These are phyloP conservation scores for Tupaia chinensis DNA, from an alignment of 2,113 vertebrate genomes.

Conservation along the genomic window DNA sequence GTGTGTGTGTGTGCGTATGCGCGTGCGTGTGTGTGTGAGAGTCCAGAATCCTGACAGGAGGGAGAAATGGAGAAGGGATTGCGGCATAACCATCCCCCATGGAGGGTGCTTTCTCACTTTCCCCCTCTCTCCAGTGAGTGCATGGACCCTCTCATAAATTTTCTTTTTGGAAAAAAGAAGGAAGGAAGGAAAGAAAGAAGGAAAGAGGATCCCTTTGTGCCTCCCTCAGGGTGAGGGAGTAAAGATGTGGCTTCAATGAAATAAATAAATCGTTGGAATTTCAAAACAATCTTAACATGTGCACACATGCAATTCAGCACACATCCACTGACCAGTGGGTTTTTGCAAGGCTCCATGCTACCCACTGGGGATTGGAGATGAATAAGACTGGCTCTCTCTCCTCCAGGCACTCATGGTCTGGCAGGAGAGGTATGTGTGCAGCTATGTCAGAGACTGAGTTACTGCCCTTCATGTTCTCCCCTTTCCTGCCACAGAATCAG, in stretches of 20 bases:
- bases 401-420: neutral
- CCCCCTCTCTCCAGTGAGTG: too few species aligned
- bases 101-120: too few species aligned
- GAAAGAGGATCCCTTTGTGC: too few species aligned
- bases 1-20: too few species aligned
- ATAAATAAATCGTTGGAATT: neutral
- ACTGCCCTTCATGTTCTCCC: neutral
- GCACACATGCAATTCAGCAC: neutral
- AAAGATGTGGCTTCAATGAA: neutral
- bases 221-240: neutral
- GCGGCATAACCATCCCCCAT: too few species aligned
- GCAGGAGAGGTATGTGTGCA: neutral
- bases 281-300: neutral
- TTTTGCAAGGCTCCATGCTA: neutral
- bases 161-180: too few species aligned
- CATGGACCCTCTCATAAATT: too few species aligned
- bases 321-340: neutral
- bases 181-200: too few species aligned
- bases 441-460: neutral
- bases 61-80: too few species aligned
- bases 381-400: neutral
- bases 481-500: neutral
- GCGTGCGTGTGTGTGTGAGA: too few species aligned
- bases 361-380: neutral
- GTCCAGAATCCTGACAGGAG: too few species aligned